These are phyloP conservation scores for Sebastes paucispinis DNA, from an alignment of 2,797 vertebrate species.

Conservation along the genomic window DNA sequence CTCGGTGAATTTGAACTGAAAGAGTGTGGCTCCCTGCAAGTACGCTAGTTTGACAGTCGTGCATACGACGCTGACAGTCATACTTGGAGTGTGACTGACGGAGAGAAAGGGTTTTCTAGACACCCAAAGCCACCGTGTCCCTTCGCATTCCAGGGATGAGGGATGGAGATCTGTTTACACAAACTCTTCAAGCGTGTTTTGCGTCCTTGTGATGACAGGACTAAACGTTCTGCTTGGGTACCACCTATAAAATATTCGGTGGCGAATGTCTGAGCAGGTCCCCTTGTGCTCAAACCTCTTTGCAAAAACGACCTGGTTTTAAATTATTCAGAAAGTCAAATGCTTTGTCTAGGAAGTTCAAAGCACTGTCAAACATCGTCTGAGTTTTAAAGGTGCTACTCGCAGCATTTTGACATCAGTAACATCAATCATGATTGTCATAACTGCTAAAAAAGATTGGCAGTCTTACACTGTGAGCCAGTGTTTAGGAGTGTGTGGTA, in stretches of 20 bases:
- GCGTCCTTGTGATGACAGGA: conserved; percentile 53
- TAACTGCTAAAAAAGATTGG: not conserved
- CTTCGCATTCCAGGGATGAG: conserved; percentile 44
- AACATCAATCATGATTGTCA: not conserved
- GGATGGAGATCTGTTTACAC: conserved; percentile 52
- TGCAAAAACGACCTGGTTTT: not conserved
- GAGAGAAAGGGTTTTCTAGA: conserved; percentile 30
- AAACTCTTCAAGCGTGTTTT: conserved; percentile 56
- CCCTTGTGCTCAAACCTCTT: conserved; percentile 17
- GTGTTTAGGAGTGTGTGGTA: not conserved
- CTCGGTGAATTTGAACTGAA: conserved; percentile 35
- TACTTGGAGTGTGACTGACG: conserved; percentile 32
- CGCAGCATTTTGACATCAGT: conserved; percentile 1
- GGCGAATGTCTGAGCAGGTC: conserved; percentile 38
- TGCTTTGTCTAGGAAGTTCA: conserved; percentile 18
- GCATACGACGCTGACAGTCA: conserved; percentile 31
- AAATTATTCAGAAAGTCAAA: conserved; percentile 46
- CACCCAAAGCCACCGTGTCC: conserved; percentile 51
- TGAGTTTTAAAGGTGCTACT: not conserved
- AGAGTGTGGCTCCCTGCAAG: conserved; percentile 28
- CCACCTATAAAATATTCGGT: conserved; percentile 55
- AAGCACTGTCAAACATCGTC: conserved; percentile 14
- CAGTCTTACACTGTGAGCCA: not conserved
- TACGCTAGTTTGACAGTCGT: conserved; percentile 38
- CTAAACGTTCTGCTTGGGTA: conserved; percentile 37